These are phyloP conservation scores for Piprites chloris DNA, from an alignment of 2,113 vertebrate genomes.

Conservation along the genomic window DNA sequence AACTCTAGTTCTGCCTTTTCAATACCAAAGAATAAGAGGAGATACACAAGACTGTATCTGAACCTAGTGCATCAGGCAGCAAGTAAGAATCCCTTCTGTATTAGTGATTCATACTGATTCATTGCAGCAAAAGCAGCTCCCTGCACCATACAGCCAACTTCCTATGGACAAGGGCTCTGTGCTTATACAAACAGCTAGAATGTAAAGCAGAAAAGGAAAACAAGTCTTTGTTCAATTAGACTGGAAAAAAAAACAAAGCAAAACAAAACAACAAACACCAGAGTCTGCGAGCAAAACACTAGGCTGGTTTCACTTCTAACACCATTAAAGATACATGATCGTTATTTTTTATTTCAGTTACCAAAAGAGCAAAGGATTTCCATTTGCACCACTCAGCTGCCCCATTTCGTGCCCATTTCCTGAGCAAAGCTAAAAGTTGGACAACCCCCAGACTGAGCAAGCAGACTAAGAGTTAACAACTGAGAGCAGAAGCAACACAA, in stretches of 20 bases:
- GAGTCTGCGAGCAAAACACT: neutral
- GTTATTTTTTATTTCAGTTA: neutral
- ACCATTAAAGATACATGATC: neutral
- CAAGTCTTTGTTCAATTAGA: neutral
- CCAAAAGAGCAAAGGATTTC: neutral
- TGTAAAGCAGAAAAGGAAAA: neutral
- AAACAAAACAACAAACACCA: neutral
- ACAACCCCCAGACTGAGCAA: neutral
- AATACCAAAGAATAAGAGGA: neutral
- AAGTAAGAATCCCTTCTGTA: neutral
- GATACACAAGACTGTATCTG: neutral
- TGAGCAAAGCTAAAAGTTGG: neutral
- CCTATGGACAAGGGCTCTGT: neutral
- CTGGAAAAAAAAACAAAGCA: neutral
- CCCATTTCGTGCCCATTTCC: neutral
- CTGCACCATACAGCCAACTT: neutral
- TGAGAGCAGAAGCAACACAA: neutral
- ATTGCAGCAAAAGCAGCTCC: neutral
- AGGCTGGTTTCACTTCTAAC: neutral
- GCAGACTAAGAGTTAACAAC: neutral
- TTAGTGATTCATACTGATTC: neutral
- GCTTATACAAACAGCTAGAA: neutral
- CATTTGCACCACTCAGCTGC: neutral
- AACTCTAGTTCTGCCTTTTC: neutral
- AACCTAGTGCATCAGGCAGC: neutral